Evolutionary conservation across 1,140 invertebrate species (phyloP), one percentile per base, ranked within the genome.

Genomic region (Conus ventricosus): DNA sequence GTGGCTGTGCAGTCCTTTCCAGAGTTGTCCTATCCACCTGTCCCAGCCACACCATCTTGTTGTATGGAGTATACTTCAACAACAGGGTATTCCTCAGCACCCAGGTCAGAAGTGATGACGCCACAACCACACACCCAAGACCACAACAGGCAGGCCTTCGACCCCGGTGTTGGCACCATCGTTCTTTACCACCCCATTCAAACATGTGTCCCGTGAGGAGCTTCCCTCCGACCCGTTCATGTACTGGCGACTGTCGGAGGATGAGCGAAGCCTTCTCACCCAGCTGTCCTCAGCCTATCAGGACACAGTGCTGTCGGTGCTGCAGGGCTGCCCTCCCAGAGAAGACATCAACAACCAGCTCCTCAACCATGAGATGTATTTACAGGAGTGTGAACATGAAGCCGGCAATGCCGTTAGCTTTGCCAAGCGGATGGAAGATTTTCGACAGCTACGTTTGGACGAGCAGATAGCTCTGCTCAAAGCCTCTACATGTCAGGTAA

Each of bases 161-260:
- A 11, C n/a, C 10, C 23, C 54, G 55, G 25, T 10, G 5, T 4
- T 10, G 53, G 11, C n/a, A 20, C 57, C 53, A 17, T 63, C 25
- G 23, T n/a, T 8, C 55, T 7, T 39, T 17, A 25, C 54, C 82
- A 67, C 10, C 4, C 20, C 82, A 23, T 87, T 87, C 75, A 27
- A 87, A 23, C 85, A 87, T 27, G 54, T 87, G 51, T 71, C 85
- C 54, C 67, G 75, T n/a, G 85, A 87, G 17, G 63, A 87, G 75
- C 85, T 87, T 17, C 85, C 85, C 54, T 87, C 85, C 5, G 75
- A 87, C 27, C 85, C 85, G 6, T 80, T 25, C 53, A 87, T 87
- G 85, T 87, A 87, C 53, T 87, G 85, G 85, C 67, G 85, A 4
- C 39, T 87, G 51, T 87, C 85, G 17, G 85, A 87, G 71, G 85